phyloP scores from a whole-genome alignment of 2,888 invertebrate genomes.

The Eilema griseolum region DNA sequence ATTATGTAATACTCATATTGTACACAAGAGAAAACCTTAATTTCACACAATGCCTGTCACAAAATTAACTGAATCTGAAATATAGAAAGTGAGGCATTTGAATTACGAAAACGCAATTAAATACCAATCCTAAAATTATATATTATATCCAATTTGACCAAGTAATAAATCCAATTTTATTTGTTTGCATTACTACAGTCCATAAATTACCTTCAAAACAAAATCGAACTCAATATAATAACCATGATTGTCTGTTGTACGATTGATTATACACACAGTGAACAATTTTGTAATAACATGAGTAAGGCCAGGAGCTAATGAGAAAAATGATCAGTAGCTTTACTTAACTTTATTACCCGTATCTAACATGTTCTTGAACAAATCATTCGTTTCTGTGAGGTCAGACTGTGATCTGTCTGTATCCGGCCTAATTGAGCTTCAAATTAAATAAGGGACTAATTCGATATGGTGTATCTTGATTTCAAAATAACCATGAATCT shows the following conservation, averaged over 20 bases:
- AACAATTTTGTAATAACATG: conserved; percentile 50
- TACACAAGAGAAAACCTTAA: too few relatives aligned
- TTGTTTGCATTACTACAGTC: conserved; percentile 34
- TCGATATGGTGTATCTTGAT: conserved; percentile 42
- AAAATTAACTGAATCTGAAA: not conserved
- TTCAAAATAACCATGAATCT: conserved; percentile 25
- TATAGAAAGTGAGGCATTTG: not conserved
- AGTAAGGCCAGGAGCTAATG: conserved; percentile 62
- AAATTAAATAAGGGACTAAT: conserved; percentile 51
- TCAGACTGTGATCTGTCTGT: conserved; percentile 42
- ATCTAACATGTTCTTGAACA: conserved; percentile 66
- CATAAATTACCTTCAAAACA: conserved; percentile 48
- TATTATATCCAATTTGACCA: conserved; percentile 10
- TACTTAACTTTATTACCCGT: conserved; percentile 63
- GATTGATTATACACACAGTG: conserved; percentile 49
- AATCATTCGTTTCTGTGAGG: conserved; percentile 48
- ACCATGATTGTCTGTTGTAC: conserved; percentile 50
- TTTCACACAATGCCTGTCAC: too few relatives aligned
- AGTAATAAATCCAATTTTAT: conserved; percentile 30
- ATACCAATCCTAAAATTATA: conserved; percentile 8
- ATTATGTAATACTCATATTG: too few relatives aligned
- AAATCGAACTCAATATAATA: conserved; percentile 53
- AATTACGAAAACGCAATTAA: not conserved
- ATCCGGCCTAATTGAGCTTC: conserved; percentile 41
- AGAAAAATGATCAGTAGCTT: conserved; percentile 57